These are phyloP conservation scores for Psettodes erumei DNA, from an alignment of 2,113 vertebrate species.

Conservation along the genomic window DNA sequence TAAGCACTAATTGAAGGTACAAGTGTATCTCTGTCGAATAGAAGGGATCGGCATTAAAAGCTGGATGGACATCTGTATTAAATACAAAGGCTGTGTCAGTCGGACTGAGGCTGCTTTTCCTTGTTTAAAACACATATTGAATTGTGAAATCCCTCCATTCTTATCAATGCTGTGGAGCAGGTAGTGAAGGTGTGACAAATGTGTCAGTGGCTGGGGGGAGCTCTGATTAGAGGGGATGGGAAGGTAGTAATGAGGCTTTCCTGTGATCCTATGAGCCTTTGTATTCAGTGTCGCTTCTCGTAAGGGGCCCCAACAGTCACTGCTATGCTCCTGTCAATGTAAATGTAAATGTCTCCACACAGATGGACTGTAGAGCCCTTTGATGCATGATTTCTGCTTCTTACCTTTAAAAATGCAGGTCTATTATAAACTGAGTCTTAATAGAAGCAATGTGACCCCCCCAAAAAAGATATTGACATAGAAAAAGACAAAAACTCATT, in stretches of 20 bases:
- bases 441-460: no score
- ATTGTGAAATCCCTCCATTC: neutral
- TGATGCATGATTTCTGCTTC: neutral
- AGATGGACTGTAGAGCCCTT: constrained; percentile 26
- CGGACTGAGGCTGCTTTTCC: constrained; percentile 7
- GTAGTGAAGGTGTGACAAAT: constrained; percentile 18
- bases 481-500: neutral
- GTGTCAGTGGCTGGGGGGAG: constrained; percentile 11
- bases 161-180: neutral
- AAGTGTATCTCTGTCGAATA: constrained; percentile 8
- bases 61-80: neutral
- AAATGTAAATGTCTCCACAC: constrained; percentile 16
- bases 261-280: constrained; percentile 52
- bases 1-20: constrained; percentile 33
- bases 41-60: neutral
- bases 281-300: constrained; percentile 50
- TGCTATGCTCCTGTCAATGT: constrained; percentile 22
- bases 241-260: constrained; percentile 51
- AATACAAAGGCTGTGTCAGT: constrained; percentile 26
- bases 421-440: no score
- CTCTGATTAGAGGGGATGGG: constrained; percentile 4
- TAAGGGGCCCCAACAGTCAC: constrained; percentile 29
- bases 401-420: no score
- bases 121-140: neutral
- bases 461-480: no score